Evolutionary conservation across 2,113 vertebrate species (phyloP).

Genomic region (Athene noctua): DNA sequence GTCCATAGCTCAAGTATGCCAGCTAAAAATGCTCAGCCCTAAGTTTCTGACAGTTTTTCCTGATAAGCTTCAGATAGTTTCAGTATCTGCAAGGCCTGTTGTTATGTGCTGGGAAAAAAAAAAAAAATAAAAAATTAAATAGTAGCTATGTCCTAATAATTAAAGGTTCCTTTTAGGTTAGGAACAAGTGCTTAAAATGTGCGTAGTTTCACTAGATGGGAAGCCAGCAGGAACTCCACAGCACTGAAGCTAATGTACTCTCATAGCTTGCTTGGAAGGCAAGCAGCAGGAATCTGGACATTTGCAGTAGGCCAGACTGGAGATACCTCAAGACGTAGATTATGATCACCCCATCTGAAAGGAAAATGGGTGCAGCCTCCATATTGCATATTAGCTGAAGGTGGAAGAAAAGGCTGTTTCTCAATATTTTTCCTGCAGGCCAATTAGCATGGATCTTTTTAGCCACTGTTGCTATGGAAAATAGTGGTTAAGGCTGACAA

Average conservation of each 20-base stretch:
- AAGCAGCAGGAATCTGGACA: background rate
- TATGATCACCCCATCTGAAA: background rate
- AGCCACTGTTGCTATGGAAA: background rate
- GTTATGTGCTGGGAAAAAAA: background rate
- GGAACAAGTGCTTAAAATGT: background rate
- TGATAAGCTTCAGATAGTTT: background rate
- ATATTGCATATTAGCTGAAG: background rate
- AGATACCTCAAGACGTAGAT: background rate
- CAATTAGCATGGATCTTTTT: background rate
- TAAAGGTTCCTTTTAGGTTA: background rate
- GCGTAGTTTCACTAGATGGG: background rate
- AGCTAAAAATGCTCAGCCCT: background rate
- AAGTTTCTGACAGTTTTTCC: background rate
- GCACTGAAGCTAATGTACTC: background rate
- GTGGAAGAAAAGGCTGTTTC: background rate
- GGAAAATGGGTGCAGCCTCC: background rate
- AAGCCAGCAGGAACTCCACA: background rate
- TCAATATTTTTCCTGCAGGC: background rate
- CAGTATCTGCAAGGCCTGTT: background rate
- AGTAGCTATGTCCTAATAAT: background rate
- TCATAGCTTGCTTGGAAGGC: background rate
- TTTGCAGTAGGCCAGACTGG: background rate
- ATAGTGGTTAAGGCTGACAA: background rate
- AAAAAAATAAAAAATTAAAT: no score
- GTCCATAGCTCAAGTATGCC: background rate